Evolutionary conservation across 2,888 invertebrate genomes (phyloP).

Genomic region (Schizaphis graminum): DNA sequence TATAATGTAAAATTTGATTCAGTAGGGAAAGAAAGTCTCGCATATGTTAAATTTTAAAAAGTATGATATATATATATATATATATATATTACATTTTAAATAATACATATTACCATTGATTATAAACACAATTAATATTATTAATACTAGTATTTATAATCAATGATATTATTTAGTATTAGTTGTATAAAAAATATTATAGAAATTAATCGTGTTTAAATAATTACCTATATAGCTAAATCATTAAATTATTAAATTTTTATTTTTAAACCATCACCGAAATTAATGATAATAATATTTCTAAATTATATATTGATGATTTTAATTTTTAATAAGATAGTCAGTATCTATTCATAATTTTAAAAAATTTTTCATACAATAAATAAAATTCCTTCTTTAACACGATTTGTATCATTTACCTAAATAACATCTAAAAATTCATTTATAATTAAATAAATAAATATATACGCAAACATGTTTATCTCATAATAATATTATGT

Average conservation of each 20-base stretch:
- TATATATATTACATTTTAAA: neutral
- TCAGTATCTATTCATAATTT: neutral
- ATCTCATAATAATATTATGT: neutral
- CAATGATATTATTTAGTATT: neutral
- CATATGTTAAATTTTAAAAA: neutral
- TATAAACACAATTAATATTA: too few species aligned
- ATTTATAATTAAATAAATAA: conserved; percentile 5
- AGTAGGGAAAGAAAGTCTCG: neutral
- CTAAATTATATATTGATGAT: neutral
- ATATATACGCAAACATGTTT: neutral
- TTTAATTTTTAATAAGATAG: neutral
- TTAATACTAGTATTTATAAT: too few species aligned
- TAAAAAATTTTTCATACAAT: neutral
- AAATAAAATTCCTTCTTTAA: neutral
- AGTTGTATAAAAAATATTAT: neutral
- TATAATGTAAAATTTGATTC: neutral
- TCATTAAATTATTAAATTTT: neutral
- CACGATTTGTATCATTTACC: neutral
- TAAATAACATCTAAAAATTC: neutral
- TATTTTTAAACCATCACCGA: neutral
- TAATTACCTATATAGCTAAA: neutral
- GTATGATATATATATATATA: neutral
- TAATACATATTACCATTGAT: neutral
- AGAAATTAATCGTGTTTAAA: too few species aligned
- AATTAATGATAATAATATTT: neutral